Base-by-base conservation (phyloP, 2,113 vertebrate species). In the Macquaria australasica region DNA sequence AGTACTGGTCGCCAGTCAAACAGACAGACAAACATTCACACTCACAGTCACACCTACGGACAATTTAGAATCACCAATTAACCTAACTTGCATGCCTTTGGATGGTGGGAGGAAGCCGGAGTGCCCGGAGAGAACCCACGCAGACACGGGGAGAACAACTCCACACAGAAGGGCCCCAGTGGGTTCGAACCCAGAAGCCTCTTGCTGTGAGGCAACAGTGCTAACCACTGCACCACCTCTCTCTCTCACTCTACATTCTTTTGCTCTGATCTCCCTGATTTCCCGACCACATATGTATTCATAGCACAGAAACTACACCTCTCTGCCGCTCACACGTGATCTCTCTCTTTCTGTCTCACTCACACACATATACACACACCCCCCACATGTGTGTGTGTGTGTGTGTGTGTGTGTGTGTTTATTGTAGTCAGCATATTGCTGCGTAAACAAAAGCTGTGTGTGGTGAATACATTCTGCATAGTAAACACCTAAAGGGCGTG, bases 241-340 rank as follows among this genome's bases (percentile, higher is more conserved):
- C 39, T 56, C 79, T 10, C 73, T 31, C 77, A 50, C 77, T 76
- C 75, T 81, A 62, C 85, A 91, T 90, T 91, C 86, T 87, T 87
- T 82, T 31, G 62, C 87, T 83, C 79, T 85, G 86, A 88, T 89
- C 83, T 74, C 79, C 78, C 76, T 21, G 80, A 69, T 83, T 89
- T 83, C 82, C 67, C 73, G 37, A 85, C 86, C 69, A 69, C 84
- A 78, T 82, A 87, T 77, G 77, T 86, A 84, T 91, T 87, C 83
- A 86, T 64, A 85, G 90, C 85, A 84, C 85, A 79, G 77, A 79
- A 77, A 77, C 83, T 74, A 79, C 78, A 79, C 64, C 72, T 85
- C 83, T 59, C 79, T 83, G 50, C 77, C 56, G 41, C 73, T 67
- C 51, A 71, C 76, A 79, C 79, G 78, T 23, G 64, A 71, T 50